A percentile compares a stretch with the other conserved stretches of the same genome.
Conservation (phyloP, 35 echinoderm and acorn worm genomes). For the Hemicentrotus pulcherrimus region DNA sequence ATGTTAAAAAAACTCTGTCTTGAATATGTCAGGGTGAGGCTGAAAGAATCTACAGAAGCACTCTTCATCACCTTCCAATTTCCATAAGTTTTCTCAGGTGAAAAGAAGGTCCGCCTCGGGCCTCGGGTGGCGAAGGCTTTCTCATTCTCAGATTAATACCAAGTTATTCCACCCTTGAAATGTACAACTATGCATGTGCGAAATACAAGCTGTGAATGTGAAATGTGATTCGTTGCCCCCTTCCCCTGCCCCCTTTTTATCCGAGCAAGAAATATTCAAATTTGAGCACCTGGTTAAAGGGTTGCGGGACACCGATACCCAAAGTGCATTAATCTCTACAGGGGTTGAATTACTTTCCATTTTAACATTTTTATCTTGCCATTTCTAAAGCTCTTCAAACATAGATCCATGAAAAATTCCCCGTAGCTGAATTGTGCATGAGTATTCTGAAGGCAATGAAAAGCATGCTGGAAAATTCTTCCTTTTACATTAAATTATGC, state of each 20-base stretch:
- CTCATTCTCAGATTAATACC: not conserved
- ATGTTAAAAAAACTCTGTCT: no score
- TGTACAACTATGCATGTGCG: not conserved
- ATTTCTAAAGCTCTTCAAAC: no score
- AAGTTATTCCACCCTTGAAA: not conserved
- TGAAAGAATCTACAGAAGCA: not conserved
- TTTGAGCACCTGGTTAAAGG: not conserved
- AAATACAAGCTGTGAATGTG: not conserved
- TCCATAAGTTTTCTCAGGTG: not conserved
- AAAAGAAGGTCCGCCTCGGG: not conserved
- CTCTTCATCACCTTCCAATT: not conserved
- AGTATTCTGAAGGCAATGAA: not conserved
- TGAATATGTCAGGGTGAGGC: not conserved
- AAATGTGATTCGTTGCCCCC: not conserved
- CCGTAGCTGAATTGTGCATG: not conserved
- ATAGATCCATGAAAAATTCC: not conserved
- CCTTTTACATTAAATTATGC: no score
- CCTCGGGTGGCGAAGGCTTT: not conserved
- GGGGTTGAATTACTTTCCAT: not conserved
- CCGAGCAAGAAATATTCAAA: not conserved
- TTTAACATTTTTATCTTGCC: not conserved
- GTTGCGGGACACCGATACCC: not conserved
- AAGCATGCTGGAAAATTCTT: not conserved
- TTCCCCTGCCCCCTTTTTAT: not conserved
- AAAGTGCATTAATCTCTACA: no score